phyloP scores from a whole-genome alignment of 1,140 invertebrate species.

The Ceratina calcarata region DNA sequence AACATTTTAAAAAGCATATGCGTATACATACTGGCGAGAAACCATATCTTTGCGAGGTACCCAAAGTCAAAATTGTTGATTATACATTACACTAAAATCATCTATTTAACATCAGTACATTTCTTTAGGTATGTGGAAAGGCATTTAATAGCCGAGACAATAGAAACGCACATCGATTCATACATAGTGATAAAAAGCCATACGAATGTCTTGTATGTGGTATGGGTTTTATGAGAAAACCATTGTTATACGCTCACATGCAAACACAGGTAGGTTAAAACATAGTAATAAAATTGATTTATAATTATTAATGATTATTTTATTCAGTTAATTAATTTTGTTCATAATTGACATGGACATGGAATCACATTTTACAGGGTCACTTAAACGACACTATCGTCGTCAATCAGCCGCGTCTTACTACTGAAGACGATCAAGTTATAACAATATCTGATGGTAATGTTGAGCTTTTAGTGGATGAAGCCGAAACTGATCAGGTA shows the following conservation, averaged over 20 bases:
- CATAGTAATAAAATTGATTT: too few relatives aligned
- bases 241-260: constrained; percentile 90
- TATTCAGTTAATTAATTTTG: too few relatives aligned
- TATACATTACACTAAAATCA: too few relatives aligned
- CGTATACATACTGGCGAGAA: too few relatives aligned
- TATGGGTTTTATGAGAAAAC: constrained; percentile 91
- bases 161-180: constrained; percentile 90
- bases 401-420: constrained; percentile 88
- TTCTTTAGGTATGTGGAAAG: constrained; percentile 91
- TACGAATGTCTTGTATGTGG: constrained; percentile 91
- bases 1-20: constrained; percentile 92
- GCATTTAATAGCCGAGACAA: constrained; percentile 91
- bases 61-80: constrained; percentile 28
- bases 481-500: constrained; percentile 68
- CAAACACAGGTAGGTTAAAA: constrained; percentile 82
- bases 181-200: constrained; percentile 92
- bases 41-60: constrained; percentile 88
- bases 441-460: constrained; percentile 74
- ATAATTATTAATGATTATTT: too few relatives aligned
- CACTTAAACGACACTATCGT: constrained; percentile 90
- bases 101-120: constrained; percentile 31
- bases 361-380: constrained; percentile 74
- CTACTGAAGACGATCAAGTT: constrained; percentile 82
- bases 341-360: constrained; percentile 11
- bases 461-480: constrained; percentile 77